Conservation (phyloP, 2,113 vertebrate species). For the Rafetus swinhoei region DNA sequence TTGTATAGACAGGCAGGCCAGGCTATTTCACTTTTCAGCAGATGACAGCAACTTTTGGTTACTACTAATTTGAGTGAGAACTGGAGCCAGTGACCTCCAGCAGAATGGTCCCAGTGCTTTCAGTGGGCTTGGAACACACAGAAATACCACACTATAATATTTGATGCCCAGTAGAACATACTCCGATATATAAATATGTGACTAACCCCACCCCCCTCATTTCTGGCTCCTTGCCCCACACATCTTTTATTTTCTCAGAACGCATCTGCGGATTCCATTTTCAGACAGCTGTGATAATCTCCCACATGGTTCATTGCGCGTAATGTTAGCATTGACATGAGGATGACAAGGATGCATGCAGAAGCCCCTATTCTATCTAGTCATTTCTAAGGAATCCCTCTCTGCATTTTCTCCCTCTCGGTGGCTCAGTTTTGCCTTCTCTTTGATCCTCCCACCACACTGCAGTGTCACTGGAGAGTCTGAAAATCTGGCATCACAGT, state of each 20-base stretch:
- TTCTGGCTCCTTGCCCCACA: conserved; percentile 22
- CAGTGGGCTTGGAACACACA: not conserved
- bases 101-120: not conserved
- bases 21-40: not conserved
- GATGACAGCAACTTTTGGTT: not conserved
- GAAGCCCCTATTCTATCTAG: not conserved
- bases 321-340: too few relatives aligned
- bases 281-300: not conserved
- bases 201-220: not conserved
- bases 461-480: not conserved
- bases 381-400: not conserved
- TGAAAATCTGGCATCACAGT: not conserved
- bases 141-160: not conserved
- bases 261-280: not conserved
- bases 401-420: not conserved
- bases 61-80: not conserved
- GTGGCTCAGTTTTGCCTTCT: not conserved
- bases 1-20: not conserved
- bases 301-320: not conserved
- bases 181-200: not conserved
- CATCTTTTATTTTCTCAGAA: conserved; percentile 11
- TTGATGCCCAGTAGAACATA: not conserved
- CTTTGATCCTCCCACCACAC: not conserved
- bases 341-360: too few relatives aligned
- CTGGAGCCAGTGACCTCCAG: not conserved